These are phyloP conservation scores for Falcunculus frontatus DNA, from an alignment of 2,113 vertebrate species.

Conservation along the genomic window DNA sequence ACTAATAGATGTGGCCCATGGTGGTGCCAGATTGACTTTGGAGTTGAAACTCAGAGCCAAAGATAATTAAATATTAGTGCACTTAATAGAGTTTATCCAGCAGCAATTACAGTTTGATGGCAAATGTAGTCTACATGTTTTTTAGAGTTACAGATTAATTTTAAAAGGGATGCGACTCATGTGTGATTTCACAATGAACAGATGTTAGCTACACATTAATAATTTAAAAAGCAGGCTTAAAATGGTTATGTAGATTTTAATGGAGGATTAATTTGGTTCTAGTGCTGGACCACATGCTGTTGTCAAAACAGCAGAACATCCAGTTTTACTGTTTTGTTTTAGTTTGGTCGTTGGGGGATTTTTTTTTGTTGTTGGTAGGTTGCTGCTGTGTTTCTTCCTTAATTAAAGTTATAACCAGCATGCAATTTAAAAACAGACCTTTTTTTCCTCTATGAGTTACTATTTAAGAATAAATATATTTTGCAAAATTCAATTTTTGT, in stretches of 20 bases:
- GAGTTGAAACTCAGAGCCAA: constrained; percentile 28
- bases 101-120: constrained; percentile 34
- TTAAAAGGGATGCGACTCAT: background rate
- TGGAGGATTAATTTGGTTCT: background rate
- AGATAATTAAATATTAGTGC: constrained; percentile 49
- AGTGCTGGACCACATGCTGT: background rate
- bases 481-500: background rate
- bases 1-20: constrained; percentile 53
- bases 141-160: constrained; percentile 1
- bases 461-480: background rate
- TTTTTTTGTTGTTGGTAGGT: background rate
- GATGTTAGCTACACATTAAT: constrained; percentile 19
- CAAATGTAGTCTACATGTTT: background rate
- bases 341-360: background rate
- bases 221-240: constrained; percentile 17
- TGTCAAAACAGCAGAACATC: background rate
- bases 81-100: constrained; percentile 40
- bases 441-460: background rate
- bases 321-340: background rate
- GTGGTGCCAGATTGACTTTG: constrained; percentile 32
- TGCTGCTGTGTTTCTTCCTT: background rate
- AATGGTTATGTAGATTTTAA: constrained; percentile 1
- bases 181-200: background rate
- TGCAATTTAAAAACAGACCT: background rate
- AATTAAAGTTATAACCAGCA: background rate